A percentile compares a stretch with the other conserved stretches of the same genome.
Evolutionary conservation across 2,113 vertebrate genomes (phyloP).

Genomic region (Patagioenas fasciata): DNA sequence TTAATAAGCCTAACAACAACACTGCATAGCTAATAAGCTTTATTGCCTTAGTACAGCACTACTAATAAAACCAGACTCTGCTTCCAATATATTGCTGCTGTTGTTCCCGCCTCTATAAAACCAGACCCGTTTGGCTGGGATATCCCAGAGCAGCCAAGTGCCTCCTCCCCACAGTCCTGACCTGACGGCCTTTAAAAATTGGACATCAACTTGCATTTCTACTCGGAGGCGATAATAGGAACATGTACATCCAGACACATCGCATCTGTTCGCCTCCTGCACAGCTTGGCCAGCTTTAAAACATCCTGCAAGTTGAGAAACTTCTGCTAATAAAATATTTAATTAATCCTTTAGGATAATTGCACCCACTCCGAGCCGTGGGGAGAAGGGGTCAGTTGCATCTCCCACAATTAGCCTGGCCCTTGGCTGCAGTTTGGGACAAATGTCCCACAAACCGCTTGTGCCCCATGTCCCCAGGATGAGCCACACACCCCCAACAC

Average conservation of each 20-base stretch:
- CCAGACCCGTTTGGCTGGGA: not conserved
- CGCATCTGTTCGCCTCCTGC: not conserved
- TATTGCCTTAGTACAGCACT: not conserved
- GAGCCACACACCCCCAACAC: not conserved
- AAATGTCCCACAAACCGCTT: rapidly evolving
- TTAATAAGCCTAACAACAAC: not conserved
- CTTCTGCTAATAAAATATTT: not conserved
- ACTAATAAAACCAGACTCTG: not conserved
- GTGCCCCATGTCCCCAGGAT: rapidly evolving
- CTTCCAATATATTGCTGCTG: not conserved
- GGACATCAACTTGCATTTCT: not conserved
- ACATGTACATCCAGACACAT: not conserved
- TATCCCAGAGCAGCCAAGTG: not conserved
- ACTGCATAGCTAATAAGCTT: not conserved
- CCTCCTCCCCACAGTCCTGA: not conserved
- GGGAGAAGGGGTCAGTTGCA: not conserved
- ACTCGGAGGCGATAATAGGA: not conserved
- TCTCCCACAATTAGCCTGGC: rapidly evolving
- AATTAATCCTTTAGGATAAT: rapidly evolving
- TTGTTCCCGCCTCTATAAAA: not conserved
- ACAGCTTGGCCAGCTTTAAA: not conserved
- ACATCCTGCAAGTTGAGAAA: not conserved
- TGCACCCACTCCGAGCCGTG: rapidly evolving
- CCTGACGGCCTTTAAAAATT: not conserved
- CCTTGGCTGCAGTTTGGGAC: not conserved